Evolutionary conservation across 2,888 invertebrate genomes (phyloP), one percentile per base, ranked within the genome.

Genomic region (Eupithecia insigniata): DNA sequence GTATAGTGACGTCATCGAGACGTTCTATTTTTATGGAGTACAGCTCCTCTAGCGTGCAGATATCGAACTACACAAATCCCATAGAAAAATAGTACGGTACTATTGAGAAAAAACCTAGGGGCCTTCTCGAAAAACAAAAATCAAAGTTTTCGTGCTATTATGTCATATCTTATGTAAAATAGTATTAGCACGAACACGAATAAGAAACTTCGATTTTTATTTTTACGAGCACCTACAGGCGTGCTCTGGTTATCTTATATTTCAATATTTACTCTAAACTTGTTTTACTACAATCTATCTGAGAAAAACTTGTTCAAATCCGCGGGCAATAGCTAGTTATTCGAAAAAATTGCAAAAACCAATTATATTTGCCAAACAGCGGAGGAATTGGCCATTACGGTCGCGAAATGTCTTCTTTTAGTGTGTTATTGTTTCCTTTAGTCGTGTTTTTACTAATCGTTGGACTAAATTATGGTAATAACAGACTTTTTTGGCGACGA

Each of bases 311-410:
- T 5, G 26, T 14, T 26, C 5, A 62, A 62, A 62, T 10, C 61
- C 32, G 18, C 22, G 4, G 61, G 18, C 8, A 22, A 1, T 34
- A 12, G 32, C 1, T 62, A 22, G 61, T n/a, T 32, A 34, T 32
- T 30, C 5, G 34, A 32, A 62, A 32, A 62, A 62, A 62, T 30
- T 22, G 61, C 64, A 26, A 36, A 5, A 6, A 36, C 83, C 90
- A 86, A 88, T 89, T 88, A 89, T 87, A 87, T 87, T 84, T 87
- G 87, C 84, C 85, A 90, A 92, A 93, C 91, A 88, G 89, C 90
- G 82, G 83, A 86, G 89, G 90, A 91, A 79, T 77, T 89, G 90
- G 86, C 90, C 87, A 88, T 93, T 92, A 87, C 32, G 16, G 84
- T 76, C 85, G 83, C 81, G 76, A 81, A 89, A 91, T 90, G 88